Base-by-base conservation (phyloP, 1,140 invertebrate genomes). In the Forficula auricularia region DNA sequence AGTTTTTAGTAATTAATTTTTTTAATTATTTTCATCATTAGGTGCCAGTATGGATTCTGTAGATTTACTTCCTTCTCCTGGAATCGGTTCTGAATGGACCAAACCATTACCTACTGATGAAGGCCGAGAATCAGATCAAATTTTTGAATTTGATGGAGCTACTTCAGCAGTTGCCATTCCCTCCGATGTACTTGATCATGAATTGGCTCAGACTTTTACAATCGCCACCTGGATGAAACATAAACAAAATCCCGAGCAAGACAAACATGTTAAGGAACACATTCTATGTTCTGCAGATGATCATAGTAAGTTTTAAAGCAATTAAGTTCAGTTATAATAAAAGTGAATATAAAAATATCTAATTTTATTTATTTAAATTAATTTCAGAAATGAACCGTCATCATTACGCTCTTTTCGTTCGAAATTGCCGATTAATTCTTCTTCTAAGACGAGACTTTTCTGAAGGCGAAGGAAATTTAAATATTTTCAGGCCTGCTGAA, bases 401-500 rank as follows among this genome's bases (percentile, higher is more conserved):
- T 62, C 95, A 98, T 65, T 96, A 95, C 63, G 84, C 90, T 4
- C 64, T 97, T 47, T 98, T 97, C 66, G 78, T 98, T 1, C 75
- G 94, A 42, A 96, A 97, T 64, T 97, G 94, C 60, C 81, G 91
- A 10, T 66, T 98, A 48, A 94, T 98, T 49, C 68, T 98, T 32
- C 65, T 98, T 38, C 64, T 98, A 48, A 68, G 94, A 19, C 73
- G 89, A 41, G 92, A 97, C 63, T 90, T 91, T 57, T 83, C 81
- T 27, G 79, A 91, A 54, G 58, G 65, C 35, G 22, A 27, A 27
- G 82, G 85, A 9, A 85, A 94, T 56, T 72, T 91, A 20, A 91
- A 95, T 59, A 90, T 91, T 44, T 98, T 98, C 70, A 73, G 87
- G 38, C 92, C 94, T 0, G 94, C 94, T 12, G 95, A 98, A 64